Evolutionary conservation across 2,888 invertebrate species (phyloP), one percentile per base, ranked within the genome.

Genomic region (Helobdella robusta): DNA sequence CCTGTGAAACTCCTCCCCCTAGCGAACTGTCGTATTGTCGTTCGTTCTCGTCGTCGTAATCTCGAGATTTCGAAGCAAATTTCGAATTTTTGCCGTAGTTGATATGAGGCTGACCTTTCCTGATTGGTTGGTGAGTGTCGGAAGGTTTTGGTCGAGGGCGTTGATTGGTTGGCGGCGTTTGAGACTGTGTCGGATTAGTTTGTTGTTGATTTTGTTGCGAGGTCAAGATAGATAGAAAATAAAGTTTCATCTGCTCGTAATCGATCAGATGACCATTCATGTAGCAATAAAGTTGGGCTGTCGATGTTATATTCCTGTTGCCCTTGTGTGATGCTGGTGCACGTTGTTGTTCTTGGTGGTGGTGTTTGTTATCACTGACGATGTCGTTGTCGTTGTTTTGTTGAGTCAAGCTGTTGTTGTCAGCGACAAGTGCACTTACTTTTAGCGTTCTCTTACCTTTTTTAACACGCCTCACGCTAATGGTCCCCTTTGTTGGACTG

Each of bases 41-140:
- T 5, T 36, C 52, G 1, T 56, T 46, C n/a, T 5, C 34, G n/a
- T 65, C 48, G 46, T 59, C 34, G 48, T 62, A 36, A 3, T 30
- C n/a, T 50, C 46, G 23, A 23, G 46, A 44, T 20, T 64, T 40
- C 6, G 23, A 44, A 18, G 34, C 25, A 35, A 34, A 48, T 23
- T 67, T 64, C 50, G 56, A 56, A 28, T 63, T 50, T 30, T 61
- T 66, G 40, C 15, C 18, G 28, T 61, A 61, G 34, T 64, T 56
- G 23, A 56, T 25, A 36, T 64, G 54, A 1, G 64, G 56, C 20
- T 64, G 64, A 2, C 60, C 52, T 34, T 61, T 61, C 8, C 30
- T 64, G 34, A 32, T 28, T n/a, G 35, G 25, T 28, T 44, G 48
- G 25, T 1, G 59, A 8, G n/a, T 1, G 50, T 34, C 20, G 2